phyloP scores from a whole-genome alignment of 2,888 invertebrate species.

The Sclerodermus sp. region DNA sequence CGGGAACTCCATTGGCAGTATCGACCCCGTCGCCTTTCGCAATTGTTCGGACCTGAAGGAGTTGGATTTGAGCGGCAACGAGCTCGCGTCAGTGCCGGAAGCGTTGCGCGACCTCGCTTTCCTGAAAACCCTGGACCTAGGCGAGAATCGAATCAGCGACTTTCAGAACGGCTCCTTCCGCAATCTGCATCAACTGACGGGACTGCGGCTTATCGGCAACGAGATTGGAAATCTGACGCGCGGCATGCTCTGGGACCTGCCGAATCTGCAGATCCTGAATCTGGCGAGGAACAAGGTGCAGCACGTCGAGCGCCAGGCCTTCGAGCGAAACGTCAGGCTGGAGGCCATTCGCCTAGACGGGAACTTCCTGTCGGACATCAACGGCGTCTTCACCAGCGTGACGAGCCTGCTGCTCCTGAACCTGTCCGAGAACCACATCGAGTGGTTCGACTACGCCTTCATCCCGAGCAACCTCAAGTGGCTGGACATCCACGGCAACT shows the following conservation, averaged over 20 bases:
- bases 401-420: conserved; percentile 85
- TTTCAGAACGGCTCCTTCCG: conserved; percentile 84
- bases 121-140: conserved; percentile 85
- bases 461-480: conserved; percentile 87
- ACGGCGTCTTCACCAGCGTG: conserved; percentile 84
- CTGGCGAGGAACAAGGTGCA: conserved; percentile 87
- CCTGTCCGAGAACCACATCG: conserved; percentile 86
- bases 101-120: conserved; percentile 80
- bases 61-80: conserved; percentile 85
- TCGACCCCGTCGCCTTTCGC: conserved; percentile 80
- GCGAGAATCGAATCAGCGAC: conserved; percentile 85
- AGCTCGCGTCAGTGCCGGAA: conserved; percentile 78
- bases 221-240: conserved; percentile 81
- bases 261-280: conserved; percentile 82
- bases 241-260: conserved; percentile 86
- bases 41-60: conserved; percentile 88
- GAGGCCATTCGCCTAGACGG: conserved; percentile 87
- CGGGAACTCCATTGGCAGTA: conserved; percentile 79
- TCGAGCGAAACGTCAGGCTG: conserved; percentile 77
- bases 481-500: conserved; percentile 89
- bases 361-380: conserved; percentile 85
- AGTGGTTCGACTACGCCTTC: conserved; percentile 92
- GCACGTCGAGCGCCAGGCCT: conserved; percentile 80
- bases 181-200: conserved; percentile 83
- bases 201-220: conserved; percentile 86